These are phyloP conservation scores for Gallinago stenura DNA, from an alignment of 2,797 vertebrate species.

Conservation along the genomic window DNA sequence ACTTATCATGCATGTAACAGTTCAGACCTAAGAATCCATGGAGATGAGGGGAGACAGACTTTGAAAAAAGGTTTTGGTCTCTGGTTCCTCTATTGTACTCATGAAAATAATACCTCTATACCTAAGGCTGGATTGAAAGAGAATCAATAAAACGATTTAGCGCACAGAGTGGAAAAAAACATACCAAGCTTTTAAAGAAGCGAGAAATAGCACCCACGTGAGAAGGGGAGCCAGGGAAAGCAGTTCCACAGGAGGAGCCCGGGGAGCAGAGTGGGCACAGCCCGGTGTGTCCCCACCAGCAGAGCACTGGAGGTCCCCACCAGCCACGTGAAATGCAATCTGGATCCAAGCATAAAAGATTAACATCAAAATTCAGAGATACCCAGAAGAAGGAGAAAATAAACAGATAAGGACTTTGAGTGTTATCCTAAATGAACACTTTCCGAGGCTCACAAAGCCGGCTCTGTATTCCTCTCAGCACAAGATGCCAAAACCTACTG, in stretches of 20 bases:
- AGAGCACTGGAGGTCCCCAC: accelerated
- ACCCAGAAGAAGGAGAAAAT: neutral
- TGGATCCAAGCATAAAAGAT: neutral
- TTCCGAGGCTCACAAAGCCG: neutral
- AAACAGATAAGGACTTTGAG: neutral
- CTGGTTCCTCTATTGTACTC: neutral
- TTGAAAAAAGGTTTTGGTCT: neutral
- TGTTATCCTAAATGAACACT: neutral
- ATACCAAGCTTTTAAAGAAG: neutral
- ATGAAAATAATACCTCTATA: neutral
- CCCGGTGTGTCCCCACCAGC: accelerated
- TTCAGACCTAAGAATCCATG: neutral
- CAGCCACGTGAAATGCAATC: neutral
- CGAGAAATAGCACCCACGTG: neutral
- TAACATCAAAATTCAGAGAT: neutral
- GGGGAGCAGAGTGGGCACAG: accelerated
- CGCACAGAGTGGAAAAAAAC: neutral
- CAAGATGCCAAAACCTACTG: neutral
- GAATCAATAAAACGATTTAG: neutral
- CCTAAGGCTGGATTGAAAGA: neutral
- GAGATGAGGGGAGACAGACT: neutral
- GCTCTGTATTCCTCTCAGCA: accelerated
- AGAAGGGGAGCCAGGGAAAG: neutral
- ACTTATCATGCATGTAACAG: neutral
- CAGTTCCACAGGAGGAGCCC: neutral